These are phyloP conservation scores for Pygocentrus nattereri DNA, from an alignment of 2,797 vertebrate species.

Conservation along the genomic window DNA sequence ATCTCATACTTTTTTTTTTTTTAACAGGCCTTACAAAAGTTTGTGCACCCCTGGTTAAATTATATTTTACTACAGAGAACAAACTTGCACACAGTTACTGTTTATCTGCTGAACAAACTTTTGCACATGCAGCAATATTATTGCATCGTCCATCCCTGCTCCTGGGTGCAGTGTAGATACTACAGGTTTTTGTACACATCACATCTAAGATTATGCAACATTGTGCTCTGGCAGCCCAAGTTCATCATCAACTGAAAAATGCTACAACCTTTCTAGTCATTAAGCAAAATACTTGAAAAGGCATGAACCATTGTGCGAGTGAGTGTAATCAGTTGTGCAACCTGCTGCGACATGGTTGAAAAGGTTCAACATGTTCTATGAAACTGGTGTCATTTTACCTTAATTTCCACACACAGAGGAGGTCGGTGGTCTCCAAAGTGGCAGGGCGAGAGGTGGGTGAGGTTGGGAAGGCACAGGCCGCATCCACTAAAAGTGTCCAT, in stretches of 20 bases:
- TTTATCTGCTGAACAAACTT: too few species aligned
- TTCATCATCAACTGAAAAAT: background rate
- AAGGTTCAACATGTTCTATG: too few species aligned
- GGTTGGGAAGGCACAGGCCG: constrained; percentile 94
- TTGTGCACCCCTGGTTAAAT: too few species aligned
- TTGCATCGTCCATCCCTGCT: background rate
- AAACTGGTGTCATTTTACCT: constrained; percentile 74
- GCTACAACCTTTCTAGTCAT: background rate
- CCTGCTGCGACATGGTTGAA: background rate
- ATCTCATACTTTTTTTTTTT: too few species aligned
- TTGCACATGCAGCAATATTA: too few species aligned
- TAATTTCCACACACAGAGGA: constrained; percentile 95
- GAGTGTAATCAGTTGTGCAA: background rate
- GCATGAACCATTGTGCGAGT: background rate
- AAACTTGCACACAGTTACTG: too few species aligned
- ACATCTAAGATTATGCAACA: background rate
- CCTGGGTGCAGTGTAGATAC: background rate
- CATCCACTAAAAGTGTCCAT: constrained; percentile 96
- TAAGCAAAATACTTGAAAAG: background rate
- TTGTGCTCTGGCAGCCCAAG: background rate
- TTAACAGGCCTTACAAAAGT: too few species aligned
- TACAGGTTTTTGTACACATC: background rate
- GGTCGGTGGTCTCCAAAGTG: constrained; percentile 84
- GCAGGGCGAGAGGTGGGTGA: constrained; percentile 86
- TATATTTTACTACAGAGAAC: too few species aligned